A percentile compares a stretch with the other conserved stretches of the same genome.
phyloP scores from a whole-genome alignment of 2,797 vertebrate species.

The Cheirogaleus major region DNA sequence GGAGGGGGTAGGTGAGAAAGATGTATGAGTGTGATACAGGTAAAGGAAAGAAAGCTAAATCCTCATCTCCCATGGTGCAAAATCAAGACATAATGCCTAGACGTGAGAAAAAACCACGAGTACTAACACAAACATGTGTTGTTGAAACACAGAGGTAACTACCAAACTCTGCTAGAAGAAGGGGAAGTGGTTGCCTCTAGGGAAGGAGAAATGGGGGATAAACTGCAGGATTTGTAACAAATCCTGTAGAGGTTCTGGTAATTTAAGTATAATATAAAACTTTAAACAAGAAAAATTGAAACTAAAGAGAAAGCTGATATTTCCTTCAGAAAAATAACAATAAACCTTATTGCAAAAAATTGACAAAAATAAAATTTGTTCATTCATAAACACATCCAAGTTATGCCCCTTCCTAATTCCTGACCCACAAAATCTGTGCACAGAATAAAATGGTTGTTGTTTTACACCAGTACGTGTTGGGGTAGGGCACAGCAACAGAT shows the following conservation, averaged over 20 bases:
- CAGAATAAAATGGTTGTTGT: not conserved
- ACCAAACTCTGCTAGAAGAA: not conserved
- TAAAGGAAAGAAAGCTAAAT: not conserved
- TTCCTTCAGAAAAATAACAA: not conserved
- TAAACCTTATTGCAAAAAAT: not conserved
- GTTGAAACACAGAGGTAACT: not conserved
- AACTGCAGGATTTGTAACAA: not conserved
- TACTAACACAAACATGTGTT: not conserved
- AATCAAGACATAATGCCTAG: not conserved
- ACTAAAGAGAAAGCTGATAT: not conserved
- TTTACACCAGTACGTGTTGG: not conserved
- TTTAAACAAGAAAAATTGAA: not conserved
- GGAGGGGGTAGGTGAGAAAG: not conserved
- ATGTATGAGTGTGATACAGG: too few relatives aligned
- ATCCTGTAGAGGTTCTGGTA: not conserved
- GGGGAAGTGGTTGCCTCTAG: not conserved
- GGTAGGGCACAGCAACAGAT: not conserved
- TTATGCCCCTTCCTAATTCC: not conserved
- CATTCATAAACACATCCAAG: not conserved
- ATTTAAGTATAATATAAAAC: not conserved
- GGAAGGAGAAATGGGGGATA: not conserved
- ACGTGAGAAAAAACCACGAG: not conserved
- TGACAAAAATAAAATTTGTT: not conserved
- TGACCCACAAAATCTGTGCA: not conserved
- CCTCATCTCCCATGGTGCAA: not conserved